These are phyloP conservation scores for Spatula versicolor DNA, from an alignment of 2,797 vertebrate genomes.

Conservation along the genomic window DNA sequence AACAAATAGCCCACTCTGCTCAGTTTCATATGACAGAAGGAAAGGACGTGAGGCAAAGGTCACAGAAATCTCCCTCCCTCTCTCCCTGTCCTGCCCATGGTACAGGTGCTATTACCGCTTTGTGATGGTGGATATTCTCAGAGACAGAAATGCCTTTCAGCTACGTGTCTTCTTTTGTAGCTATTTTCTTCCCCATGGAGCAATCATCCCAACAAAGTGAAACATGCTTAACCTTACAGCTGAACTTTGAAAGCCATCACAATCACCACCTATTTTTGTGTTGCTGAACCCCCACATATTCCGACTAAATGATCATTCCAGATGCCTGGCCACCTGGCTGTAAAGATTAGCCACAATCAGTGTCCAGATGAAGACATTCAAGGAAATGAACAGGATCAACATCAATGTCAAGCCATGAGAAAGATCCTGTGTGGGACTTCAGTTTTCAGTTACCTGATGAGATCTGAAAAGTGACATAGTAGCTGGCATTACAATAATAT, in stretches of 20 bases:
- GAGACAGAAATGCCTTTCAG: background rate
- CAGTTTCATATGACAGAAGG: background rate
- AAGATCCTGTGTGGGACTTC: background rate
- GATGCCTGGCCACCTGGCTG: background rate
- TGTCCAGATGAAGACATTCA: background rate
- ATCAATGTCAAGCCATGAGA: background rate
- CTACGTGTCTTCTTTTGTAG: background rate
- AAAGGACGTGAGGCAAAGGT: background rate
- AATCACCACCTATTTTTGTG: background rate
- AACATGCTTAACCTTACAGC: background rate
- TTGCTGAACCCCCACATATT: background rate
- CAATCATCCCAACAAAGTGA: background rate
- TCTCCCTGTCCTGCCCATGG: background rate
- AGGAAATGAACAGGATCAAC: background rate
- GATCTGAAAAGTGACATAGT: background rate
- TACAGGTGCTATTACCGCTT: background rate
- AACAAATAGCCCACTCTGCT: background rate
- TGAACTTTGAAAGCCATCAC: slow-evolving; percentile 5
- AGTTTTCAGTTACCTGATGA: background rate
- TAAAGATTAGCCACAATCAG: background rate
- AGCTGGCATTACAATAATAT: background rate
- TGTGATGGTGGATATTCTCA: background rate
- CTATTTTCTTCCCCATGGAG: background rate
- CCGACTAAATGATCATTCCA: background rate
- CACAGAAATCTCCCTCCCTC: background rate